These are phyloP conservation scores for Columba janthina DNA, from an alignment of 2,113 vertebrate species.

Conservation along the genomic window DNA sequence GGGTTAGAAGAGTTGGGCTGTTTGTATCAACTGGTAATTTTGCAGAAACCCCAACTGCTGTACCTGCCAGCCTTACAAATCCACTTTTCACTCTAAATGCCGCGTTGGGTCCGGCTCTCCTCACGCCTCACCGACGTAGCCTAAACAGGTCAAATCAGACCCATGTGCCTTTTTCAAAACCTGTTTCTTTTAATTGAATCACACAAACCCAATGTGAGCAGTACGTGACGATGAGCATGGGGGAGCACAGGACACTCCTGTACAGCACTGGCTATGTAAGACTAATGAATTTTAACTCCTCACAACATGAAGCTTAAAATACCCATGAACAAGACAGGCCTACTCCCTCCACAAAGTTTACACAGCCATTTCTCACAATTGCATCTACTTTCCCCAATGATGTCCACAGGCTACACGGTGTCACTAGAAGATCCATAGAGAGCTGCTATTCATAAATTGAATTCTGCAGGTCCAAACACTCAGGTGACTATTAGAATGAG, in stretches of 20 bases:
- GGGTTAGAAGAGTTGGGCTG: fast-evolving
- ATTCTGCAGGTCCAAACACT: neutral
- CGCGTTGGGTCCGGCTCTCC: neutral
- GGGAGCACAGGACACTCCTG: neutral
- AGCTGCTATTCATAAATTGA: neutral
- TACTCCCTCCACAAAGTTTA: neutral
- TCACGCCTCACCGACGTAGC: neutral
- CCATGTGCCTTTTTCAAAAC: neutral
- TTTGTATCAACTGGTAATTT: fast-evolving
- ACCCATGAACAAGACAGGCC: fast-evolving
- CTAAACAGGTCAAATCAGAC: neutral
- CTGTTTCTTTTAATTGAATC: neutral
- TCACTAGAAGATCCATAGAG: neutral
- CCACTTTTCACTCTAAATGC: neutral
- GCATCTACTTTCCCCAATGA: neutral
- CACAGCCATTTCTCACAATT: neutral
- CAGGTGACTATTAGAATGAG: neutral
- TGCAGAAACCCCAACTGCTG: neutral
- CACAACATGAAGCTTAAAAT: neutral
- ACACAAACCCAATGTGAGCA: neutral
- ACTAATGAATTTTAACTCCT: neutral
- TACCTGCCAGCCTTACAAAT: neutral
- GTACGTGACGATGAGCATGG: fast-evolving
- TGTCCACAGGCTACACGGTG: fast-evolving
- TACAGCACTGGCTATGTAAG: neutral